Evolutionary conservation across 1,140 invertebrate genomes (phyloP).

Genomic region (Drosophila tsacasi): DNA sequence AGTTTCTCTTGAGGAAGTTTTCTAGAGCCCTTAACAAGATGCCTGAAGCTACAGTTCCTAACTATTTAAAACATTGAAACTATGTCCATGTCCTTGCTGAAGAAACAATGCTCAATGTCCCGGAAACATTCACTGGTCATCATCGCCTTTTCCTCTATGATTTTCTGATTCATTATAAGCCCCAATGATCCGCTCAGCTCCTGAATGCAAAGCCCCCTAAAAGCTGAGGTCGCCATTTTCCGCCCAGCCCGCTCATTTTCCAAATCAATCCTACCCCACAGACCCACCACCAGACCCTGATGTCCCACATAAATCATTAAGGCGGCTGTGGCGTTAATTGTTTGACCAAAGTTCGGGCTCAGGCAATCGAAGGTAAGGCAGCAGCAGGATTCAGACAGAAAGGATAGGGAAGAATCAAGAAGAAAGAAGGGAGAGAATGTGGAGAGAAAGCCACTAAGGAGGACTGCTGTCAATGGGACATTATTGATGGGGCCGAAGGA

Average conservation of each 20-base stretch:
- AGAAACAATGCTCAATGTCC: not conserved
- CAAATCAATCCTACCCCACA: conserved; percentile 8
- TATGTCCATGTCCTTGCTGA: too few relatives aligned
- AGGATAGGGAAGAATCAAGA: conserved; percentile 10
- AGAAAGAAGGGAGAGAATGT: not conserved
- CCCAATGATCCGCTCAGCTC: conserved; percentile 25
- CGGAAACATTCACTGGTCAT: conserved; percentile 10
- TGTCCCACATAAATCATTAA: conserved; percentile 74
- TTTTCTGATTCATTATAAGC: conserved; percentile 42
- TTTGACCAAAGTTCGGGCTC: conserved; percentile 61
- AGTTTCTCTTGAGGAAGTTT: conserved; percentile 17
- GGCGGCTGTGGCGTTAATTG: conserved; percentile 72
- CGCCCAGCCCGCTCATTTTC: conserved; percentile 15
- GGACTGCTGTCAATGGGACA: conserved; percentile 67
- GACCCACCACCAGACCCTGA: not conserved
- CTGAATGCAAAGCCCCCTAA: conserved; percentile 20
- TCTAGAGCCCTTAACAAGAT: not conserved
- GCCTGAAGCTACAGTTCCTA: not conserved
- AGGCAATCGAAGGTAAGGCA: conserved; percentile 19
- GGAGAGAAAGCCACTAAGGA: conserved; percentile 29
- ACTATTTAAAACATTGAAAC: too few relatives aligned
- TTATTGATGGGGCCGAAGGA: conserved; percentile 67
- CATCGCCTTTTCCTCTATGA: conserved; percentile 18
- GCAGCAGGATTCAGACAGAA: not conserved
- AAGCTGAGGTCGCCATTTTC: conserved; percentile 22